Base-by-base conservation (phyloP, 2,113 vertebrate genomes). In the Hemiprocne comata region DNA sequence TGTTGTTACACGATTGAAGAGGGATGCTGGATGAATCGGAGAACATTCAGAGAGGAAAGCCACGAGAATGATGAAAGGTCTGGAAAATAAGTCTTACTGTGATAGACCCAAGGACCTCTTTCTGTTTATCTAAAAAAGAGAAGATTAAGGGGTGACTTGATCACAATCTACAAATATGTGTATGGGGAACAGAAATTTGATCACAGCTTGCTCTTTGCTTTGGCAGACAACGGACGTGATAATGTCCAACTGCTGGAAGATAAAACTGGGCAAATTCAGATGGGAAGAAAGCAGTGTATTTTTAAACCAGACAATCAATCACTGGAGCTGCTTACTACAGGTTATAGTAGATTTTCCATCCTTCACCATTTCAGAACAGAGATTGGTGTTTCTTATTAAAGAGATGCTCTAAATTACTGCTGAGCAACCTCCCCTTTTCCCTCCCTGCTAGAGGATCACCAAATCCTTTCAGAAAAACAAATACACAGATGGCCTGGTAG, bases 221-320 rank as follows among this genome's bases (percentile, higher is more conserved):
- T 71, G 60, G n/a, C 67, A 91, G 62, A 79, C 85, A 76, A 83
- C 88, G 71, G 71, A 93, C 73, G 9, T 66, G 75, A 86, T 77
- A 78, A 88, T 46, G 36, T 90, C 64, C 55, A 76, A 64, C n/a
- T 0, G 0, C 85, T 14, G 8, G 79, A 95, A 92, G 67, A 83
- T 76, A 78, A 80, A 90, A 83, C 64, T 77, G 60, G 60, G 51
- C 83, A 92, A 75, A 28, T 58, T 55, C 42, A 58, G 38, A 77
- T 0, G 4, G 74, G 42, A 91, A 87, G 74, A 80, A 90, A 92
- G 23, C 2, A 1, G 40, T 4, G 7, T 51, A 64, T 86, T 92
- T 94, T 94, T 71, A 78, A 95, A 81, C 60, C 84, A 62, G 33
- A 71, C 33, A 88, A 85, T 90, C 79, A 89, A 84, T 92, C 76